Percentiles rank a stretch among this genome's conserved stretches.
These are phyloP conservation scores for Atrichornis clamosus DNA, from an alignment of 2,113 vertebrate genomes.

Conservation along the genomic window DNA sequence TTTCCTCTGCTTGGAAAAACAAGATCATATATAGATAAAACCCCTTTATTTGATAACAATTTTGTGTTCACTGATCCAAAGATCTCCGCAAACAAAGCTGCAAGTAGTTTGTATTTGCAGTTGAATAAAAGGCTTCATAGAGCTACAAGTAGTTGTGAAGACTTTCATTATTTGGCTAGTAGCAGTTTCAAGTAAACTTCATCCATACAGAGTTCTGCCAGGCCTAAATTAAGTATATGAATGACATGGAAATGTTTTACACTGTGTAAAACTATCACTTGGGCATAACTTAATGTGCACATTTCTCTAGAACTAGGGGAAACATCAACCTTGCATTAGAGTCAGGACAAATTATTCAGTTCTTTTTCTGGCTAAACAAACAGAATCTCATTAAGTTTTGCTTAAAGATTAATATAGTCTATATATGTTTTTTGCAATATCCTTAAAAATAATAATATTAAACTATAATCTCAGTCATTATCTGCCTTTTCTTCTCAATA, in stretches of 20 bases:
- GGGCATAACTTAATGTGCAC: background rate
- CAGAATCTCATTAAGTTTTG: background rate
- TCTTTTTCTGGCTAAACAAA: background rate
- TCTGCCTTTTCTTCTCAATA: constrained; percentile 53
- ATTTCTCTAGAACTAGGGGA: background rate
- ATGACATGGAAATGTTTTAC: background rate
- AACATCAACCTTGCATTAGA: background rate
- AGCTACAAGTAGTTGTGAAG: background rate
- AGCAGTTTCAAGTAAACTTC: background rate
- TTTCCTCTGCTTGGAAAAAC: background rate
- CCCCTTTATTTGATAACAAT: background rate
- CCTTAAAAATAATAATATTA: constrained; percentile 25
- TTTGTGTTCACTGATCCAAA: background rate
- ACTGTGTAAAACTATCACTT: background rate
- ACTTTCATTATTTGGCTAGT: background rate
- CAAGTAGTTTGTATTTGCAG: background rate
- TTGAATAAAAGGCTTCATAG: background rate
- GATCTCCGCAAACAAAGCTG: background rate
- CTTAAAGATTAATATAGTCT: background rate
- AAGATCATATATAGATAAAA: background rate
- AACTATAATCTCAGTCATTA: constrained; percentile 24
- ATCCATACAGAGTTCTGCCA: background rate
- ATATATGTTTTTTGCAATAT: background rate
- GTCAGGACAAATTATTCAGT: background rate
- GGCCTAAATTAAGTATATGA: background rate